Evolutionary conservation across 2,113 vertebrate species (phyloP), one percentile per base, ranked within the genome.

Genomic region (Oncorhynchus gorbuscha): DNA sequence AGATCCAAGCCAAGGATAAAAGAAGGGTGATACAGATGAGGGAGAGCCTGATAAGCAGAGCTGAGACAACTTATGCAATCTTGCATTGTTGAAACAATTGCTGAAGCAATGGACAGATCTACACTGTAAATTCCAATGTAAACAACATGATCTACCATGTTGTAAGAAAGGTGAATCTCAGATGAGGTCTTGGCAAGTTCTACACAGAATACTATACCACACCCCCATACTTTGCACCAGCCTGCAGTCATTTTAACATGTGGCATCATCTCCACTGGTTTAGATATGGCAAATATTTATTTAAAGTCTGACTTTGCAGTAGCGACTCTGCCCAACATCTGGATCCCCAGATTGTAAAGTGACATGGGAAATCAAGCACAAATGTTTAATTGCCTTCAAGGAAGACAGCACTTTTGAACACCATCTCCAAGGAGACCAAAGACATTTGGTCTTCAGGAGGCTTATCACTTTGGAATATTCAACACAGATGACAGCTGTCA

Each of bases 381-480:
- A 73, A 71, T 78, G 70, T 78, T 78, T 78, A 73, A 73, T 68
- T 73, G 76, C 76, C 71, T 78, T 73, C 64, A 58, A 68, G 76
- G 45, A 32, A 32, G 64, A 61, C 22, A 32, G 9, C 9, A 62
- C 39, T 32, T 72, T 49, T 49, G 16, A 69, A 30, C 61, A 58
- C 26, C 5, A 26, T 77, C 76, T 77, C 76, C 22, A 49, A 65
- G 76, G 64, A 77, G 39, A 66, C 61, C 7, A 28, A 58, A 24
- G 32, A 18, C 3, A 35, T 59, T 20, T 72, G 30, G 55, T 68
- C 71, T 72, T 66, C 65, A 68, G 64, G 13, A 78, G 64, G n/a
- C 64, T 45, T 14, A 30, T 28, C 16, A 67, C n/a, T 32, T 32
- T 67, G 14, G 70, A 66, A 49, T 24, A 65, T 51, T 13, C 49